Percentiles rank a stretch among this genome's conserved stretches.
Evolutionary conservation across 2,113 vertebrate genomes (phyloP).

Genomic region (Catagonus wagneri): DNA sequence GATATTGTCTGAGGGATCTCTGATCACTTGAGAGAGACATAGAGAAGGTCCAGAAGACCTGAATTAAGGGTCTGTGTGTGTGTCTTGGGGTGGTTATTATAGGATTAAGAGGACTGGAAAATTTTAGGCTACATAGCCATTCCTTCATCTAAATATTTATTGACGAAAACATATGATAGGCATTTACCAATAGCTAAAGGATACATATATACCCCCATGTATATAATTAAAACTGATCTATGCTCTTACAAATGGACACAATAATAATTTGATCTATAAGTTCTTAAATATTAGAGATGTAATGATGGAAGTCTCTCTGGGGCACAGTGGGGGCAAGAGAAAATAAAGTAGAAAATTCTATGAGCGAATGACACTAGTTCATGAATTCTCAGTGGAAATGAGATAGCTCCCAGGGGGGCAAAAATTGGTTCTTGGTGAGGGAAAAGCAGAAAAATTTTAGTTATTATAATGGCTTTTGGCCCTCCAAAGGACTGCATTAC

Average conservation of each 20-base stretch:
- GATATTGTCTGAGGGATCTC: neutral
- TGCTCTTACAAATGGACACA: neutral
- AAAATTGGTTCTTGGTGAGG: neutral
- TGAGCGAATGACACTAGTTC: neutral
- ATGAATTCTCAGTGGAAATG: neutral
- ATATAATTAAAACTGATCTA: neutral
- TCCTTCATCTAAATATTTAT: neutral
- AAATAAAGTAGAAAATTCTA: neutral
- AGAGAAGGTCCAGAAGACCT: neutral
- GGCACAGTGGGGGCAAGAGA: neutral
- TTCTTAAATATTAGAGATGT: neutral
- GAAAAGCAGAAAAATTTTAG: neutral
- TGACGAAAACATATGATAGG: neutral
- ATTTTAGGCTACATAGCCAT: neutral
- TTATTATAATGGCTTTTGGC: neutral
- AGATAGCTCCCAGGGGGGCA: no score
- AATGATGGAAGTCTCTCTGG: neutral
- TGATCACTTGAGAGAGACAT: neutral
- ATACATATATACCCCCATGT: neutral
- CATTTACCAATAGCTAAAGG: neutral
- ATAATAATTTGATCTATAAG: neutral
- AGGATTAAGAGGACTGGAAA: neutral
- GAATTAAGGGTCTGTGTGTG: no score
- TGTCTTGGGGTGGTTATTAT: neutral
- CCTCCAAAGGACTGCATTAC: neutral